A percentile compares a stretch with the other conserved stretches of the same genome.
phyloP scores from a whole-genome alignment of 2,797 vertebrate genomes.

The Epinephelus awoara region DNA sequence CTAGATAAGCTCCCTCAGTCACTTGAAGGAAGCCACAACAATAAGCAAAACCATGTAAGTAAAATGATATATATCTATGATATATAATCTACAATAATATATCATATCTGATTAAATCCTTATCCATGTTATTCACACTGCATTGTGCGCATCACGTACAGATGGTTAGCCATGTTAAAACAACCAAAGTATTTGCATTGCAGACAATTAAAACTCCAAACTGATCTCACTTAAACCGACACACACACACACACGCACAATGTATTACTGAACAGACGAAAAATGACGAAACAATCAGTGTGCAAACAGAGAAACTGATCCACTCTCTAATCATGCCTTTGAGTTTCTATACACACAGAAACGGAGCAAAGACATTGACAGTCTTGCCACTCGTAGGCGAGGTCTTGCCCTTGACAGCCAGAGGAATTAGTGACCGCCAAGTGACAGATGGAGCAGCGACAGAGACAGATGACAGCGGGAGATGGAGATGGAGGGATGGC shows the following conservation, averaged over 20 bases:
- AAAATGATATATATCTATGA: not conserved
- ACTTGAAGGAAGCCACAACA: not conserved
- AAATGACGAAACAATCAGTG: not conserved
- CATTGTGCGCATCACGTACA: not conserved
- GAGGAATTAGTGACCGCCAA: constrained; percentile 36
- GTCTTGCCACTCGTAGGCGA: not conserved
- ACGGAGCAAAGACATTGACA: constrained; percentile 12
- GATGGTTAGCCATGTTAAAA: not conserved
- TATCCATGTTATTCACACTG: not conserved
- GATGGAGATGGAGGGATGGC: constrained; percentile 8
- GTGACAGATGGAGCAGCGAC: constrained; percentile 53
- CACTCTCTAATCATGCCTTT: not conserved
- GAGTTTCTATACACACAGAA: not conserved
- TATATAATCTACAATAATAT: no score
- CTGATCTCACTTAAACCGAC: not conserved
- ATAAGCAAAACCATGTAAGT: not conserved
- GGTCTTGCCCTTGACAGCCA: constrained; percentile 31
- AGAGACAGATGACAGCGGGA: constrained; percentile 43
- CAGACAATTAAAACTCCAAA: not conserved
- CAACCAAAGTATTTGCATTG: not conserved
- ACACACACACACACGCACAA: no score
- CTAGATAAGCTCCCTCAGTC: not conserved
- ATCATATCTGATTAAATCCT: not conserved
- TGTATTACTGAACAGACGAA: not conserved
- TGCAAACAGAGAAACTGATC: not conserved